These are phyloP conservation scores for Muntiacus reevesi DNA, from an alignment of 2,113 vertebrate species.

Conservation along the genomic window DNA sequence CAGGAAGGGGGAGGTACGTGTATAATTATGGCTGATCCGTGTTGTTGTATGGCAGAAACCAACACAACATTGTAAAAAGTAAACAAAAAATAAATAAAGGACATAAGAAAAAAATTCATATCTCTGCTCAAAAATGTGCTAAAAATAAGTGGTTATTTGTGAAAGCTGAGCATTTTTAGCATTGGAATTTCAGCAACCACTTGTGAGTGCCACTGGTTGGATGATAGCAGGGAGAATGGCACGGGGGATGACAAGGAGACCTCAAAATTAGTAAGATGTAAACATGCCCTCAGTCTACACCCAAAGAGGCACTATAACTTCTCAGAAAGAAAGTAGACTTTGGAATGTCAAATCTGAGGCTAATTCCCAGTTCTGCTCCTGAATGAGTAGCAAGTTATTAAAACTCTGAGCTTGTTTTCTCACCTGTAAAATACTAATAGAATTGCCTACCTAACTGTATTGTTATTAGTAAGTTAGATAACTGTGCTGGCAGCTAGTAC, in stretches of 20 bases:
- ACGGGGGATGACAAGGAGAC: not conserved
- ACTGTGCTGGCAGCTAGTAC: not conserved
- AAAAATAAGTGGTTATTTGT: not conserved
- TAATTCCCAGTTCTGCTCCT: not conserved
- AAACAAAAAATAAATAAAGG: not conserved
- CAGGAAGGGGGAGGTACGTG: not conserved
- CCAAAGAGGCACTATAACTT: not conserved
- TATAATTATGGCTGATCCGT: not conserved
- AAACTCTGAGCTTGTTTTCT: constrained; percentile 33
- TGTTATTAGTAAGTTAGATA: not conserved
- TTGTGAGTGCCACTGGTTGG: not conserved
- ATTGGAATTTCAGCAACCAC: not conserved
- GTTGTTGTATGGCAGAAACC: not conserved
- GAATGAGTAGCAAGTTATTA: not conserved
- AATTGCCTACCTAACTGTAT: not conserved
- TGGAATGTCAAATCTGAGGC: not conserved
- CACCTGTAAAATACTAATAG: not conserved
- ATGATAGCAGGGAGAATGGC: not conserved
- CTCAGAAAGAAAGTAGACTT: not conserved
- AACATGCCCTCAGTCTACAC: not conserved
- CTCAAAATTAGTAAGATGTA: not conserved
- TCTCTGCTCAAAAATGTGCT: not conserved
- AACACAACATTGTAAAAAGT: not conserved
- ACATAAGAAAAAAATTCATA: not conserved
- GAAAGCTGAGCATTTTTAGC: not conserved